Evolutionary conservation across 2,113 vertebrate genomes (phyloP).

Genomic region (Eidolon helvum): DNA sequence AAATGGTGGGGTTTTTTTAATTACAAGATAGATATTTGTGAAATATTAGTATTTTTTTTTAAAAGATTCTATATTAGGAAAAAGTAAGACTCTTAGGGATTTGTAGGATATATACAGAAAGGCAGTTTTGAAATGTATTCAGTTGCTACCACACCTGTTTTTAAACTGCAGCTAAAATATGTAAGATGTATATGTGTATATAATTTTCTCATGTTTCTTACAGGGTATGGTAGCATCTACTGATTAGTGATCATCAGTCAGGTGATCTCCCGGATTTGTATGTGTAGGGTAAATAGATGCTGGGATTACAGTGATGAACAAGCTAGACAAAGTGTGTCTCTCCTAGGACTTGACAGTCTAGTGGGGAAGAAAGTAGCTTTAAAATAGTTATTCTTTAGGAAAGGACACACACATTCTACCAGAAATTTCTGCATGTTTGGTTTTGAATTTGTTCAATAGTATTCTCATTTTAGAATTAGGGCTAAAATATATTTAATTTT

Average conservation of each 20-base stretch:
- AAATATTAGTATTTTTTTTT: neutral
- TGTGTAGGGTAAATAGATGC: neutral
- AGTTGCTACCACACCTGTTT: neutral
- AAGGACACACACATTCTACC: neutral
- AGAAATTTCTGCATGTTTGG: neutral
- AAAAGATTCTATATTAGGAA: constrained; percentile 8
- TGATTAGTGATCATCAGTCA: neutral
- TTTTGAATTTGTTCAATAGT: constrained; percentile 25
- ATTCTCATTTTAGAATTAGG: neutral
- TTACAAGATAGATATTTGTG: neutral
- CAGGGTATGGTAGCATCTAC: neutral
- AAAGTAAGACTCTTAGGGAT: neutral
- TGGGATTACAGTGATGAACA: neutral
- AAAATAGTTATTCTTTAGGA: neutral
- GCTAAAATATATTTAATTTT: neutral
- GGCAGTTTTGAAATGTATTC: neutral
- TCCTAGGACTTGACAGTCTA: neutral
- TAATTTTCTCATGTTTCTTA: neutral
- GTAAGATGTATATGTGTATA: neutral
- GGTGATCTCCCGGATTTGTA: neutral
- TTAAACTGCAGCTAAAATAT: neutral
- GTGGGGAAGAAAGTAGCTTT: neutral
- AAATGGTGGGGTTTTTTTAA: neutral
- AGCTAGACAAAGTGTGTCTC: neutral
- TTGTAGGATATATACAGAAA: neutral